These are phyloP conservation scores for Hylaeus volcanicus DNA, from an alignment of 1,140 invertebrate species.

Conservation along the genomic window DNA sequence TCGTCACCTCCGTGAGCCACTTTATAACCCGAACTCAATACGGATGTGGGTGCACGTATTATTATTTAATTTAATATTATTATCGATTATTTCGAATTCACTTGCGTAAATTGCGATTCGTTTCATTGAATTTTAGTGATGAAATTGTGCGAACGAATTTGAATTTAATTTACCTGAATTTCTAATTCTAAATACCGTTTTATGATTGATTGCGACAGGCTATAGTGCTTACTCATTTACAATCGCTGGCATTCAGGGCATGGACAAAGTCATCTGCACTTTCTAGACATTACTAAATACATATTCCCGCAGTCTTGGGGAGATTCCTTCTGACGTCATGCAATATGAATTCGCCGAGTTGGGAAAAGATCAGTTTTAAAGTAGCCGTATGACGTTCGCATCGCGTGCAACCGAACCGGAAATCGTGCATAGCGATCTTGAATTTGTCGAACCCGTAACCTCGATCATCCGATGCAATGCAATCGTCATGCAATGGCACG, in stretches of 20 bases:
- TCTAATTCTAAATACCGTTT: background rate
- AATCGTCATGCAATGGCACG: no score
- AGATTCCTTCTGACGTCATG: constrained; percentile 27
- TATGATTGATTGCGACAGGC: background rate
- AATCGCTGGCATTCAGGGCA: constrained; percentile 21
- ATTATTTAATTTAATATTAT: no score
- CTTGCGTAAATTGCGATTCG: no score
- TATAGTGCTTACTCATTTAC: background rate
- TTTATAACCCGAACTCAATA: constrained; percentile 22
- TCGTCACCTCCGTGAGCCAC: constrained; percentile 38
- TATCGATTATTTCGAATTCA: no score
- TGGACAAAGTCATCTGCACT: constrained; percentile 8
- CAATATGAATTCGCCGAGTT: constrained; percentile 1
- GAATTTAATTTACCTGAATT: background rate
- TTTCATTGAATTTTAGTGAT: no score
- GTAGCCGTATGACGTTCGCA: no score
- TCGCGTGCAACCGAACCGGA: constrained; percentile 6
- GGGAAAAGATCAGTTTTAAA: background rate
- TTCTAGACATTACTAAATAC: constrained; percentile 34
- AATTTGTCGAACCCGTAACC: background rate
- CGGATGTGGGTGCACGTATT: constrained; percentile 31
- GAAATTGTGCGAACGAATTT: background rate
- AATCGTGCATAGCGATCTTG: background rate
- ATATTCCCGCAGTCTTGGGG: background rate
- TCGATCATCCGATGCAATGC: background rate